phyloP scores from a whole-genome alignment of 2,797 vertebrate genomes.

The Channallabes apus region DNA sequence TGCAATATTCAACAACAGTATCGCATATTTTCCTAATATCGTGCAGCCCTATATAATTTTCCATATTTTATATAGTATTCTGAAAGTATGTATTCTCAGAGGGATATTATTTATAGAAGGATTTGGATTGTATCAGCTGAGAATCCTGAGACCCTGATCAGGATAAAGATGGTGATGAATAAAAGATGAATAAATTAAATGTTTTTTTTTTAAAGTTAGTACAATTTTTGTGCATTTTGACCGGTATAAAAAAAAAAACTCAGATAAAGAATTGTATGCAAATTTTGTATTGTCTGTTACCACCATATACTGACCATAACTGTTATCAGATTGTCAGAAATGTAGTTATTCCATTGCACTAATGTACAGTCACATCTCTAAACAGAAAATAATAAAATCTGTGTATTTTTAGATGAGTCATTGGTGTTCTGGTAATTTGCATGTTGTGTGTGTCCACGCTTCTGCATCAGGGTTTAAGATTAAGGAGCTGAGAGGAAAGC shows the following conservation, averaged over 20 bases:
- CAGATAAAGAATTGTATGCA: background rate
- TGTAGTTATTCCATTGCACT: background rate
- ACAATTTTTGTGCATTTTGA: background rate
- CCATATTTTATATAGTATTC: no score
- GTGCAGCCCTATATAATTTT: no score
- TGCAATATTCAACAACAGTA: no score
- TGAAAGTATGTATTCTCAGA: background rate
- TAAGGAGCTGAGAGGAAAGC: conserved; percentile 88
- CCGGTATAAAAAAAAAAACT: background rate
- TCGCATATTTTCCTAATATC: no score
- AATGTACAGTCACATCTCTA: background rate
- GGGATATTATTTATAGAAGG: background rate
- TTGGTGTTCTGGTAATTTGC: background rate
- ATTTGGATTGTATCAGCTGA: background rate
- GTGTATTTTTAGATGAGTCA: background rate
- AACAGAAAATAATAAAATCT: background rate
- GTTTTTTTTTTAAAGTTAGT: background rate
- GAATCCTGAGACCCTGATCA: background rate
- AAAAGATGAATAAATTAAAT: background rate
- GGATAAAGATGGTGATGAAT: background rate
- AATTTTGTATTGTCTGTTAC: background rate
- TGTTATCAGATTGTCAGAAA: background rate
- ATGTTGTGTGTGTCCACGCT: background rate
- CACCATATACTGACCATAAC: background rate
- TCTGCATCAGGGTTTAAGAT: conserved; percentile 81